A percentile compares a stretch with the other conserved stretches of the same genome.
phyloP scores from a whole-genome alignment of 2,113 vertebrate species.

The Sminthopsis crassicaudata region DNA sequence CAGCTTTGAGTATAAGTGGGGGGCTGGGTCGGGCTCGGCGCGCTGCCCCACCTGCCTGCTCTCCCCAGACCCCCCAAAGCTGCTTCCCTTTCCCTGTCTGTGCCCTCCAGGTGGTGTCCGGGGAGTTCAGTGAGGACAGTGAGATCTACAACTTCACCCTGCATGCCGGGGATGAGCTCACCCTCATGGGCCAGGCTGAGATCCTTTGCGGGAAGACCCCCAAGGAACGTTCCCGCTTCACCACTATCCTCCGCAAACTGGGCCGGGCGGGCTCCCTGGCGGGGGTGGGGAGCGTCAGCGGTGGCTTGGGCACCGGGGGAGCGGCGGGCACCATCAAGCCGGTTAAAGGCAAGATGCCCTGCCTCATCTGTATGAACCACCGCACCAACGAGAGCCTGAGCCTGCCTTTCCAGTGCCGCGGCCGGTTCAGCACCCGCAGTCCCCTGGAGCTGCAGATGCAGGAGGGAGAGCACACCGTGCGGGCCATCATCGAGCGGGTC shows the following conservation, averaged over 20 bases:
- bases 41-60: neutral
- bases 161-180: constrained; percentile 97
- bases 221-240: constrained; percentile 96
- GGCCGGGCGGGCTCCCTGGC: constrained; percentile 86
- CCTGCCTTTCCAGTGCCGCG: constrained; percentile 96
- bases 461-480: constrained; percentile 97
- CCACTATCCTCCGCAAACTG: constrained; percentile 91
- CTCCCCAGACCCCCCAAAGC: neutral
- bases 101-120: constrained; percentile 92
- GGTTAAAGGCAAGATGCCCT: constrained; percentile 94
- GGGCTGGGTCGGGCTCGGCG: neutral
- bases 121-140: constrained; percentile 99
- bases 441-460: constrained; percentile 97
- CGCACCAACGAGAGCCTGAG: constrained; percentile 99
- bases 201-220: constrained; percentile 94
- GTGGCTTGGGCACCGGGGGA: constrained; percentile 32
- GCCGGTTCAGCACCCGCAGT: constrained; percentile 97
- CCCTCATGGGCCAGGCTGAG: constrained; percentile 98
- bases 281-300: constrained; percentile 17
- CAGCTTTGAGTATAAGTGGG: neutral
- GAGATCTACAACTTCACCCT: constrained; percentile 99
- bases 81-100: neutral
- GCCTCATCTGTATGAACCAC: constrained; percentile 98
- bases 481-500: constrained; percentile 97
- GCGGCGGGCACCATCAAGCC: constrained; percentile 64